These are phyloP conservation scores for Streptopelia turtur DNA, from an alignment of 2,797 vertebrate species.

Conservation along the genomic window DNA sequence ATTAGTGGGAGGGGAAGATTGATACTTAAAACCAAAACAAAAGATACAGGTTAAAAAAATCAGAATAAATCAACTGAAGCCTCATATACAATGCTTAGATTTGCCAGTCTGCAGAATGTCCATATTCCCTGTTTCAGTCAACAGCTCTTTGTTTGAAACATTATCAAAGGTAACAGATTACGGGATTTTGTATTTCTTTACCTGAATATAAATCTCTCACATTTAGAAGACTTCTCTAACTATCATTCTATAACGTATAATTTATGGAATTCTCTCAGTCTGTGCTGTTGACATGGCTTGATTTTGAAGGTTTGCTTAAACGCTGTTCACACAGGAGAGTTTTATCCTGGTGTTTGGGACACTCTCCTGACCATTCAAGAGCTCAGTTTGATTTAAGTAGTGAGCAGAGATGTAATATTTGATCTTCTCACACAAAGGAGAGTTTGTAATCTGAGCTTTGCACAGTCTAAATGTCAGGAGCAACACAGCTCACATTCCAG, in stretches of 20 bases:
- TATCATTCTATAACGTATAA: background rate
- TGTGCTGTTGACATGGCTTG: background rate
- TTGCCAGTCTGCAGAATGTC: background rate
- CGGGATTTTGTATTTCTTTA: background rate
- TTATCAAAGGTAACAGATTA: background rate
- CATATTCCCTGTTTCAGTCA: background rate
- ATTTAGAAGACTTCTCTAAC: background rate
- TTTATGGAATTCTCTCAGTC: background rate
- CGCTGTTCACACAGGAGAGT: background rate
- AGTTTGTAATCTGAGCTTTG: background rate
- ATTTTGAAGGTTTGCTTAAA: background rate
- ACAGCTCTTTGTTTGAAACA: background rate
- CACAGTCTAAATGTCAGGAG: background rate
- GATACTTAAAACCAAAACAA: background rate
- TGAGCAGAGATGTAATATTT: background rate
- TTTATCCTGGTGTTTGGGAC: background rate
- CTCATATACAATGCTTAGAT: background rate
- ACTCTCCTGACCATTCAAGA: background rate
- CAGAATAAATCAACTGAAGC: background rate
- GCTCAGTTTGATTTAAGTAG: background rate
- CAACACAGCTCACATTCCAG: background rate
- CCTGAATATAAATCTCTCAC: background rate
- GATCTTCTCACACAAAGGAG: background rate
- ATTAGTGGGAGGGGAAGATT: accelerated
- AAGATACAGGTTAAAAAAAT: background rate